Percentiles rank a stretch among this genome's conserved stretches.
Evolutionary conservation across 2,113 vertebrate species (phyloP).

Genomic region (Mionectes macconnelli): DNA sequence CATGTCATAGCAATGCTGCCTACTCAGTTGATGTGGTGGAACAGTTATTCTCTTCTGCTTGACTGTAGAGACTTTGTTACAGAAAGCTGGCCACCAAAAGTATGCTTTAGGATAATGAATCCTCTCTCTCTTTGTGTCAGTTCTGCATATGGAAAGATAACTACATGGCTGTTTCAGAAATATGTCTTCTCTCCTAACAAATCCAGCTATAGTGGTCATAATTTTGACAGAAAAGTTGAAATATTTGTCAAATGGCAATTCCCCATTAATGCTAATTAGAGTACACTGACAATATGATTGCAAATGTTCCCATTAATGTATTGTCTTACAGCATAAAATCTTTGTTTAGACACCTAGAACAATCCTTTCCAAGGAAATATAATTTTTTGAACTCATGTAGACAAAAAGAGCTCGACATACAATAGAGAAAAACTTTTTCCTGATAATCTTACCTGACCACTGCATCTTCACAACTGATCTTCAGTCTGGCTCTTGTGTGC

Average conservation of each 20-base stretch:
- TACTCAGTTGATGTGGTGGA: not conserved
- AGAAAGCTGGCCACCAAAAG: not conserved
- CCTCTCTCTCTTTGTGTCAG: not conserved
- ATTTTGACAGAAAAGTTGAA: conserved; percentile 11
- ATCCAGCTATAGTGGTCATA: not conserved
- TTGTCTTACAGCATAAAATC: not conserved
- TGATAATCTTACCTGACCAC: not conserved
- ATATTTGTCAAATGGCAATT: not conserved
- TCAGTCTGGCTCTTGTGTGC: not conserved
- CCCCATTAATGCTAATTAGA: not conserved
- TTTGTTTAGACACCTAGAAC: not conserved
- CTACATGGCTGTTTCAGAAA: not conserved
- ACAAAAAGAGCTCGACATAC: not conserved
- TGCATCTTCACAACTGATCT: not conserved
- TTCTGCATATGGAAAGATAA: not conserved
- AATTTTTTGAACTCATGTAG: not conserved
- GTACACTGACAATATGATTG: not conserved
- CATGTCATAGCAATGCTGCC: not conserved
- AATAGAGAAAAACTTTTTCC: not conserved
- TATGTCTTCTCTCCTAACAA: not conserved
- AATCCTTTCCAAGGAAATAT: not conserved
- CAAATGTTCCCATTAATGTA: not conserved
- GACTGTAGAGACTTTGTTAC: not conserved
- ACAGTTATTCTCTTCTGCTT: not conserved
- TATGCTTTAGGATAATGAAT: not conserved